Percentiles rank a stretch among this genome's conserved stretches.
Evolutionary conservation across 2,888 invertebrate genomes (phyloP).

Genomic region (Nephrotoma guestfalica): DNA sequence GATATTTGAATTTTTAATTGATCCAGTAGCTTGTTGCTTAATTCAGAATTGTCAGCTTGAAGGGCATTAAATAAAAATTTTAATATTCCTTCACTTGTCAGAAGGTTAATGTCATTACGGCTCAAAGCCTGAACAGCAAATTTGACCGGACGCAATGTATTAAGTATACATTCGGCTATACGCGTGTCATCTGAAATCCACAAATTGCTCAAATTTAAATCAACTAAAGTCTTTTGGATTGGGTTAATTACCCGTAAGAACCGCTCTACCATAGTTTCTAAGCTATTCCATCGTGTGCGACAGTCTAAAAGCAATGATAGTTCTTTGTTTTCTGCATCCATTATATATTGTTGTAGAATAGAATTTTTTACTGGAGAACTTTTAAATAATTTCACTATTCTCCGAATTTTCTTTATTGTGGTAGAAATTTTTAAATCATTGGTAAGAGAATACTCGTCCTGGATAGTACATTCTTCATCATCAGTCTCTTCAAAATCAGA

Average conservation of each 20-base stretch:
- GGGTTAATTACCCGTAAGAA: neutral
- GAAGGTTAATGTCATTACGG: neutral
- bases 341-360: neutral
- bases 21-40: neutral
- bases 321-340: neutral
- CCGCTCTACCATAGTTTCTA: neutral
- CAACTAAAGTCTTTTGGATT: neutral
- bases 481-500: neutral
- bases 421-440: neutral
- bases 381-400: neutral
- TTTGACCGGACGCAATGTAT: neutral
- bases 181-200: neutral
- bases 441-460: neutral
- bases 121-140: neutral
- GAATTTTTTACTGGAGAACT: neutral
- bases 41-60: neutral
- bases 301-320: conserved; percentile 2
- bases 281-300: neutral
- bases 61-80: neutral
- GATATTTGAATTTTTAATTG: neutral
- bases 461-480: neutral
- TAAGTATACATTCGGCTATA: neutral
- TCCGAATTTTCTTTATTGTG: neutral
- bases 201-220: neutral
- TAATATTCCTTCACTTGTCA: neutral